Conservation (phyloP, 2,888 invertebrate genomes). For the Melolontha melolontha region DNA sequence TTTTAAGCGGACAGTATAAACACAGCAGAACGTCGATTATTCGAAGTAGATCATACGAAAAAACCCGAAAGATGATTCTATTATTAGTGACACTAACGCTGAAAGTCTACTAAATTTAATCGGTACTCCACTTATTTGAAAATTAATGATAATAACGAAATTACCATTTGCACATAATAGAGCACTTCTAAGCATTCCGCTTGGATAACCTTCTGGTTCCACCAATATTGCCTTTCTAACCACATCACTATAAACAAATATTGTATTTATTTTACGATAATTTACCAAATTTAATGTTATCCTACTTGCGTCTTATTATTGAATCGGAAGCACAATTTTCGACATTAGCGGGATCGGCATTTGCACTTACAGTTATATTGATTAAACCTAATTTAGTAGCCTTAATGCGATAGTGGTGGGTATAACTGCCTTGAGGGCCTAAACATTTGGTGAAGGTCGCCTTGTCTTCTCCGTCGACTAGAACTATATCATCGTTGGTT, state of each 20-base stretch:
- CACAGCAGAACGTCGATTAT: no score
- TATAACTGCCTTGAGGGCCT: conserved; percentile 55
- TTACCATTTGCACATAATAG: conserved; percentile 76
- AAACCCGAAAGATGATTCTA: no score
- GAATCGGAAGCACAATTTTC: conserved; percentile 67
- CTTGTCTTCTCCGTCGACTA: conserved; percentile 52
- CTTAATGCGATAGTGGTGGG: conserved; percentile 58
- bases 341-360: conserved; percentile 65
- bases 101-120: no score
- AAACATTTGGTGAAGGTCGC: conserved; percentile 58
- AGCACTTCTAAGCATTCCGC: conserved; percentile 74
- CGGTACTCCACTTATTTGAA: not conserved
- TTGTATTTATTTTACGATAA: conserved; percentile 5
- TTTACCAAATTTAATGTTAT: conserved; percentile 18
- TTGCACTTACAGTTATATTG: conserved; percentile 68
- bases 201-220: conserved; percentile 79
- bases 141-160: conserved; percentile 12
- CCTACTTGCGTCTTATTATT: conserved; percentile 65
- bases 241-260: conserved; percentile 67
- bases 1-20: no score
- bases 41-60: no score
- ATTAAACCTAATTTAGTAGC: conserved; percentile 58
- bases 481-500: conserved; percentile 54
- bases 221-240: conserved; percentile 73
- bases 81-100: no score